These are phyloP conservation scores for Dreissena rostriformis DNA, from an alignment of 1,140 invertebrate genomes.

Conservation along the genomic window DNA sequence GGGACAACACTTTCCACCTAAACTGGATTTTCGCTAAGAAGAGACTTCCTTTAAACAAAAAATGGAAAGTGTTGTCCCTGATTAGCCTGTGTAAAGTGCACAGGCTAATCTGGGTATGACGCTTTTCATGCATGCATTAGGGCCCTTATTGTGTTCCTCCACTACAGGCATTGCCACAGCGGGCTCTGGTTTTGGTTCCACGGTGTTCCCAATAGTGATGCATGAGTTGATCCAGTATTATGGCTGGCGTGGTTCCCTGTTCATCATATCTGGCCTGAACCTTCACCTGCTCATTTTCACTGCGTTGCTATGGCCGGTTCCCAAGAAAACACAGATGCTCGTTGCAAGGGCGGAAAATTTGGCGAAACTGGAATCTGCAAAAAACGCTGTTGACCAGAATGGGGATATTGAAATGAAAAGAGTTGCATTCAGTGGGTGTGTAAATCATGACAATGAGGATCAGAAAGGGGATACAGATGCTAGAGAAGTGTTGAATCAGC, in stretches of 20 bases:
- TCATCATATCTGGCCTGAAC: conserved; percentile 95
- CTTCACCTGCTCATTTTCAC: conserved; percentile 81
- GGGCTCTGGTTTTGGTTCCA: conserved; percentile 93
- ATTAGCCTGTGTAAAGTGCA: too few species aligned
- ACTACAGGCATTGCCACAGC: conserved; percentile 91
- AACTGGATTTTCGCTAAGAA: too few species aligned
- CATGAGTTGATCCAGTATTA: conserved; percentile 85
- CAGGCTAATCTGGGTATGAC: too few species aligned
- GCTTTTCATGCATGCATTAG: too few species aligned
- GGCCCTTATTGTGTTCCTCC: too few species aligned
- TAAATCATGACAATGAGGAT: neutral
- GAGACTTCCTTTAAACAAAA: too few species aligned
- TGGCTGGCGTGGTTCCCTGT: conserved; percentile 89
- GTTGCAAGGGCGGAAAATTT: conserved; percentile 10
- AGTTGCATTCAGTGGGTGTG: neutral
- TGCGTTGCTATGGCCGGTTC: conserved; percentile 63
- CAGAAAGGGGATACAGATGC: neutral
- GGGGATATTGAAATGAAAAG: neutral
- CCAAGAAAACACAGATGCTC: conserved; percentile 19
- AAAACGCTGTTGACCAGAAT: neutral
- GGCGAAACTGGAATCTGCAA: neutral
- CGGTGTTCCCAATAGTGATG: conserved; percentile 87
- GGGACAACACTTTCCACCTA: too few species aligned
- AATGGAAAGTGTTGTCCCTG: too few species aligned
- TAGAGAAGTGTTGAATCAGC: too few species aligned